Percentiles rank a stretch among this genome's conserved stretches.
phyloP scores from a whole-genome alignment of 2,113 vertebrate species.

The Macquaria ambigua region DNA sequence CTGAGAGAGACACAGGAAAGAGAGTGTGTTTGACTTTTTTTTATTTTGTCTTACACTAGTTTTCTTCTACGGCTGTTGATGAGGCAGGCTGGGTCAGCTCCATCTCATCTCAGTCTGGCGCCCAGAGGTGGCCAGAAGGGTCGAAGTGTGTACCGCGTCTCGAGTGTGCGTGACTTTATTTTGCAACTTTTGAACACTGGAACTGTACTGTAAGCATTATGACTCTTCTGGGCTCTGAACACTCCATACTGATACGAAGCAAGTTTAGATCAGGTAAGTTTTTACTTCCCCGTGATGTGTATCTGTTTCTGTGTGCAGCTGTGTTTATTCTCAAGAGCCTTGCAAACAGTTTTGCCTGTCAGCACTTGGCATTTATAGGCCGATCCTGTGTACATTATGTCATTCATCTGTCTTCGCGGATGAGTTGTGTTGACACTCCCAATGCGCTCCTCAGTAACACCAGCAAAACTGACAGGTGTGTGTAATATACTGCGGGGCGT shows the following conservation, averaged over 20 bases:
- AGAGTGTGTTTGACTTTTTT: background rate
- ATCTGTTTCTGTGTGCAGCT: background rate
- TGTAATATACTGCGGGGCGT: conserved; percentile 10
- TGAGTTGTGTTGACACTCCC: conserved; percentile 26
- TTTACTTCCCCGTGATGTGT: background rate
- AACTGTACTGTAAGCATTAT: conserved; percentile 89
- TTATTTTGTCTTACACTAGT: background rate
- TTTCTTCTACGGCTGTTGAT: conserved; percentile 60
- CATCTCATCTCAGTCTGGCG: conserved; percentile 65
- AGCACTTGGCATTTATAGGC: conserved; percentile 22
- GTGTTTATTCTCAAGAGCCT: background rate
- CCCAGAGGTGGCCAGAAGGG: conserved; percentile 76
- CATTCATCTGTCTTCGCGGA: conserved; percentile 4
- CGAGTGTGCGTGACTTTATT: conserved; percentile 53
- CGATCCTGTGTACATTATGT: background rate
- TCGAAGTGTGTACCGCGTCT: conserved; percentile 37
- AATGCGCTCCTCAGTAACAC: conserved; percentile 8
- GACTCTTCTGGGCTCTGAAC: conserved; percentile 98
- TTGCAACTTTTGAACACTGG: conserved; percentile 82
- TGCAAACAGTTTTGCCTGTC: conserved; percentile 18
- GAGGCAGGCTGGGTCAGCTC: conserved; percentile 61
- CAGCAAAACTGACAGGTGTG: conserved; percentile 59
- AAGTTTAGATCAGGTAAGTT: conserved; percentile 99
- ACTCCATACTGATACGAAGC: conserved; percentile 98
- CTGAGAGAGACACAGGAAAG: conserved; percentile 15